Evolutionary conservation across 2,797 vertebrate species (phyloP), one percentile per base, ranked within the genome.

Genomic region (Numenius phaeopus): DNA sequence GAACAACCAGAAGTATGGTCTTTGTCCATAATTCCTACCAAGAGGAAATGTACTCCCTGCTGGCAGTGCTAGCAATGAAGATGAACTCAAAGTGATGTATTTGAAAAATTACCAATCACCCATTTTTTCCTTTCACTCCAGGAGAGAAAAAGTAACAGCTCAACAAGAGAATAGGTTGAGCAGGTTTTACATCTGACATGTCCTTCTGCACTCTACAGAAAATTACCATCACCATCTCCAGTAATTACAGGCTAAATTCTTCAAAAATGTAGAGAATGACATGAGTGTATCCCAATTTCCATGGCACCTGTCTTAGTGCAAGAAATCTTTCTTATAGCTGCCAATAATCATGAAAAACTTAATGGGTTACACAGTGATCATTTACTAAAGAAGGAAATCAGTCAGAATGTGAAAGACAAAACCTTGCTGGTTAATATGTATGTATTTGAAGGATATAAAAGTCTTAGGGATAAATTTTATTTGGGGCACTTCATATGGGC

Each of bases 201-300:
- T 92, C 46, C 57, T 90, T 88, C 46, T 69, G 78, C 39, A 29
- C 47, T 47, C 57, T 89, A 32, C 59, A 78, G 81, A 90, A 94
- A 95, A 89, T 83, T 90, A 32, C 37, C 24, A 7, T 78, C 69
- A 89, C 67, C 57, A 42, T 83, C 59, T 80, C 37, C 65, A 64
- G 65, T 89, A 89, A 94, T 83, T 76, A 87, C 42, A 87, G 44
- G 70, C 44, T 94, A 67, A 90, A 89, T 86, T 94, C 12, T 85
- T 73, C 65, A 83, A 46, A 89, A 72, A 83, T 65, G 3, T 71
- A 42, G 81, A 76, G 89, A 94, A 49, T 2, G 5, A 76, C 30
- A 46, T 58, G 50, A 87, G 72, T 65, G 23, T 83, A 76, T 87
- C 32, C 57, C 5, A 22, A 87, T 91, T 92, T 93, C 84, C 61